Percentiles rank a stretch among this genome's conserved stretches.
These are phyloP conservation scores for Ctenoplectra terminalis DNA, from an alignment of 1,140 invertebrate species.

Conservation along the genomic window DNA sequence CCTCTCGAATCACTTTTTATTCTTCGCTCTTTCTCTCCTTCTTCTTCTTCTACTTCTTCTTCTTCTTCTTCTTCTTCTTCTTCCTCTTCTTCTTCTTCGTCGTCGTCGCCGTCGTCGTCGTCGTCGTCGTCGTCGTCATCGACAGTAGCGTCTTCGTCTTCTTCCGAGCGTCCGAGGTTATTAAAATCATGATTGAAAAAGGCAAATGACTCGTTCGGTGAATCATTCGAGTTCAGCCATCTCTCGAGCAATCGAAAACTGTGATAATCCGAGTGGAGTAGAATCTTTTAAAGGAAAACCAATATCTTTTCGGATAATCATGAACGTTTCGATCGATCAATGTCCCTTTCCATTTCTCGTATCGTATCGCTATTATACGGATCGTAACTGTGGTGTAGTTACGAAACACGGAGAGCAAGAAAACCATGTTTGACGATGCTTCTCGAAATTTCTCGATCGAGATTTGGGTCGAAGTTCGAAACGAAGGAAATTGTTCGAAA, in stretches of 20 bases:
- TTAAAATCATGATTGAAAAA: slow-evolving; percentile 68
- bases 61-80: slow-evolving; percentile 3
- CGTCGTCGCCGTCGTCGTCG: slow-evolving; percentile 36
- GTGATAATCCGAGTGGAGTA: slow-evolving; percentile 63
- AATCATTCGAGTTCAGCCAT: slow-evolving; percentile 59
- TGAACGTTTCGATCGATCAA: slow-evolving; percentile 48
- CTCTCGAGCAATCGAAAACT: slow-evolving; percentile 59
- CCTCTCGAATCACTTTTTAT: slow-evolving; percentile 36
- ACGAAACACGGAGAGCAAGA: too few relatives aligned
- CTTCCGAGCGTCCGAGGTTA: slow-evolving; percentile 60
- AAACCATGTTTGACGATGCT: too few relatives aligned
- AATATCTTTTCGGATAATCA: slow-evolving; percentile 44
- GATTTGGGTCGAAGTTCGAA: not conserved
- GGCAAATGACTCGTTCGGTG: slow-evolving; percentile 53
- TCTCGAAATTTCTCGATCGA: not conserved
- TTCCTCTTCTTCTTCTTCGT: too few relatives aligned
- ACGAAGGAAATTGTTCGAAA: not conserved
- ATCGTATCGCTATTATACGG: too few relatives aligned
- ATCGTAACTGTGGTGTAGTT: too few relatives aligned
- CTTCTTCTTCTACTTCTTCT: slow-evolving; percentile 31
- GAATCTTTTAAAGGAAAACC: slow-evolving; percentile 57
- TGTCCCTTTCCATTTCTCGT: slow-evolving; percentile 49
- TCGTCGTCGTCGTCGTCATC: slow-evolving; percentile 42
- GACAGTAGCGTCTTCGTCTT: slow-evolving; percentile 38
- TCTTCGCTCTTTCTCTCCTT: not conserved